A percentile compares a stretch with the other conserved stretches of the same genome.
Conservation (phyloP, 2,797 vertebrate genomes). For the Clamator glandarius region DNA sequence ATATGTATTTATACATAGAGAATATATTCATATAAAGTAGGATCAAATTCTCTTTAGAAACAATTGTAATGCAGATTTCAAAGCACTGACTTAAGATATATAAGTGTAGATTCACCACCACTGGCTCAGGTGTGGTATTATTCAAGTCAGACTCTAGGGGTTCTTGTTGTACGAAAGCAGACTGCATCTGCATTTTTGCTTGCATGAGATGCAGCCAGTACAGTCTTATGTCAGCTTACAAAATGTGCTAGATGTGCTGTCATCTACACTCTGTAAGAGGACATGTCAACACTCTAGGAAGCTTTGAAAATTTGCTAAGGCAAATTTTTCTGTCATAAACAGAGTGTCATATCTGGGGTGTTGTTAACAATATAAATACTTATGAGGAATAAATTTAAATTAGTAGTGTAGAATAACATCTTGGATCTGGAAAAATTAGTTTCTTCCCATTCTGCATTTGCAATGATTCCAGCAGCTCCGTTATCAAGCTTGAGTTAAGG, state of each 20-base stretch:
- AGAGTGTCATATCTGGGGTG: rapidly evolving
- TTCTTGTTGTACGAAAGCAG: neutral
- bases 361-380: neutral
- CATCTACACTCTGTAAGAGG: neutral
- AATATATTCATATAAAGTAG: neutral
- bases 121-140: neutral
- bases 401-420: neutral
- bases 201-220: neutral
- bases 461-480: neutral
- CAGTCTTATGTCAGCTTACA: neutral
- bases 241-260: neutral
- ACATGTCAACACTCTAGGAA: neutral
- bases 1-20: neutral
- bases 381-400: neutral
- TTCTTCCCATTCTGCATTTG: neutral
- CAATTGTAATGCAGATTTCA: neutral
- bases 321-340: neutral
- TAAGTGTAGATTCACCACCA: neutral
- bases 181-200: neutral
- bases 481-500: neutral
- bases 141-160: neutral
- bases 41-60: neutral
- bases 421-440: neutral
- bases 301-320: neutral
- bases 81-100: neutral